Evolutionary conservation across 2,113 vertebrate species (phyloP).

Genomic region (Grammatotria lemairii): DNA sequence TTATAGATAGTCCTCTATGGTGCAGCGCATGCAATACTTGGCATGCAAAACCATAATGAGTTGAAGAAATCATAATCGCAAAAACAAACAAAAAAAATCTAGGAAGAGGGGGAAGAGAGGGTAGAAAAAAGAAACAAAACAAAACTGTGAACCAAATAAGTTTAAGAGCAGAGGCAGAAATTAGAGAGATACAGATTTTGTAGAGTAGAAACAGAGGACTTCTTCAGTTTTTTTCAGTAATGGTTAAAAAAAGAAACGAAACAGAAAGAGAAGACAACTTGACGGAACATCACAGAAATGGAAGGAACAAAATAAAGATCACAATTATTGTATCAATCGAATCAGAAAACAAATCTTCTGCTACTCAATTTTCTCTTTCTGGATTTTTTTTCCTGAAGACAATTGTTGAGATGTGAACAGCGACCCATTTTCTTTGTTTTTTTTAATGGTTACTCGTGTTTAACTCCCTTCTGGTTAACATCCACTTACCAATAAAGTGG

Average conservation of each 20-base stretch:
- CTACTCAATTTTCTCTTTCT: conserved; percentile 86
- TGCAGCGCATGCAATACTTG: conserved; percentile 98
- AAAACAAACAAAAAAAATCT: conserved; percentile 65
- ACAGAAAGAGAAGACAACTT: conserved; percentile 79
- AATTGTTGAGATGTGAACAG: conserved; percentile 96
- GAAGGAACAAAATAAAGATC: conserved; percentile 87
- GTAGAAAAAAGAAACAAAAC: conserved; percentile 52
- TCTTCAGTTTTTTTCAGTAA: conserved; percentile 66
- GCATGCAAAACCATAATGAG: conserved; percentile 94
- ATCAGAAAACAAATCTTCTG: conserved; percentile 89
- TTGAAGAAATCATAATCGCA: conserved; percentile 73
- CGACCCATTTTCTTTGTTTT: conserved; percentile 82
- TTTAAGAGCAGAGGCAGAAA: conserved; percentile 67
- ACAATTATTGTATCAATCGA: conserved; percentile 97
- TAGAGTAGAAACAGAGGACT: conserved; percentile 74
- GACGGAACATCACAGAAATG: conserved; percentile 86
- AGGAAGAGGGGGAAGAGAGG: conserved; percentile 62
- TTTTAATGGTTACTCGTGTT: conserved; percentile 82
- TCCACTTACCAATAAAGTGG: conserved; percentile 99
- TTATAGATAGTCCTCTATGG: conserved; percentile 91
- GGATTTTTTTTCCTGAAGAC: conserved; percentile 85
- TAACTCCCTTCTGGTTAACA: conserved; percentile 99
- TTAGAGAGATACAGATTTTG: conserved; percentile 69
- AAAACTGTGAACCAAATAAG: conserved; percentile 68
- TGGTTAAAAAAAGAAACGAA: conserved; percentile 68